Percentiles rank a stretch among this genome's conserved stretches.
phyloP scores from a whole-genome alignment of 2,113 vertebrate species.

The Clarias gariepinus region DNA sequence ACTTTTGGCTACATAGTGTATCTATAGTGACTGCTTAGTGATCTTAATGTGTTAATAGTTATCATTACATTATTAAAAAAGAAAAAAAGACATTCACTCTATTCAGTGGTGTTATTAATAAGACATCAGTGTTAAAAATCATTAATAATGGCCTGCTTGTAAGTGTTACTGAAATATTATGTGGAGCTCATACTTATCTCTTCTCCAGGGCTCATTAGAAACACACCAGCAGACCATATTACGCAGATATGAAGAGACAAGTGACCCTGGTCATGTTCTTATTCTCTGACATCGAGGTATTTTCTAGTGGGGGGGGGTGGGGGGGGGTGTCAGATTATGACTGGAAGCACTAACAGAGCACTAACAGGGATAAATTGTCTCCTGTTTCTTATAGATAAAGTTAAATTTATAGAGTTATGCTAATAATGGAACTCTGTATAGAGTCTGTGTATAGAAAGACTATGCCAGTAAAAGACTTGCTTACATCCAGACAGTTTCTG shows the following conservation, averaged over 20 bases:
- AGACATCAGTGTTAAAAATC: not conserved
- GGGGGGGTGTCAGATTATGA: not conserved
- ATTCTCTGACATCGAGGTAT: slow-evolving; percentile 17
- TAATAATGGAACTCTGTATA: not conserved
- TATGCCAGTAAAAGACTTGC: not conserved
- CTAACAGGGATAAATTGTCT: not conserved
- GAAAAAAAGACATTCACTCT: not conserved
- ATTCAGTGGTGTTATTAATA: not conserved
- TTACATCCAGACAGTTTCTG: not conserved
- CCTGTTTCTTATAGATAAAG: not conserved
- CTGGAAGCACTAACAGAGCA: not conserved
- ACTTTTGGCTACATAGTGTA: too few species aligned
- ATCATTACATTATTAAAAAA: not conserved
- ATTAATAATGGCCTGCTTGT: not conserved
- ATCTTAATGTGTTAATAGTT: not conserved
- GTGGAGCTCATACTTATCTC: not conserved
- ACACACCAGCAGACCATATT: slow-evolving; percentile 14
- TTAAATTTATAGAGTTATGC: not conserved
- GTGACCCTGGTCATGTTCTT: slow-evolving; percentile 28
- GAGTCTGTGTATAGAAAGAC: not conserved
- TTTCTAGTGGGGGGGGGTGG: not conserved
- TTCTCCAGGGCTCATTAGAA: not conserved
- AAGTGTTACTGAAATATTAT: not conserved
- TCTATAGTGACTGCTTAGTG: not conserved
- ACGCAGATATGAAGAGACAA: slow-evolving; percentile 8